Evolutionary conservation across 2,797 vertebrate genomes (phyloP).

Genomic region (Arnoldichthys spilopterus): DNA sequence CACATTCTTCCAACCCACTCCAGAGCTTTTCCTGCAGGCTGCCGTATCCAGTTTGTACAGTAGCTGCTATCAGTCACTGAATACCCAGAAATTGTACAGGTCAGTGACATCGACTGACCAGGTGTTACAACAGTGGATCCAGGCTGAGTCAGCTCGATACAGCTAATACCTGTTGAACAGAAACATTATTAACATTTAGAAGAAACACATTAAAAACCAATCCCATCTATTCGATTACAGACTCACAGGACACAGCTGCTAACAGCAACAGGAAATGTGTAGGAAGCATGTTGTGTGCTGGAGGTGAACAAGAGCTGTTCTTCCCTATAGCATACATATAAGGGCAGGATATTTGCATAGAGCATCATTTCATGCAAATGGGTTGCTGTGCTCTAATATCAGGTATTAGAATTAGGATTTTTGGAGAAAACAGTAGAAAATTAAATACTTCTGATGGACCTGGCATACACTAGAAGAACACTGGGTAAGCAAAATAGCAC

Average conservation of each 20-base stretch:
- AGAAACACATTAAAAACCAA: neutral
- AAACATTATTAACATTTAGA: too few species aligned
- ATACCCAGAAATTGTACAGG: conserved; percentile 2
- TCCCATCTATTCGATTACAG: neutral
- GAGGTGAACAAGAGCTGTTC: neutral
- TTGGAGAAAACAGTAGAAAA: too few species aligned
- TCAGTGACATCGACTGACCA: neutral
- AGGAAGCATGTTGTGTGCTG: neutral
- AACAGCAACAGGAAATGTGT: neutral
- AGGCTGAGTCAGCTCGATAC: neutral
- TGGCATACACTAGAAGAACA: too few species aligned
- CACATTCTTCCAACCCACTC: neutral
- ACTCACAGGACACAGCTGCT: neutral
- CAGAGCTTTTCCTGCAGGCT: conserved; percentile 14
- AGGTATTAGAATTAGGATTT: neutral
- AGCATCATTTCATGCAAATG: neutral
- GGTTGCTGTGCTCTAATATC: neutral
- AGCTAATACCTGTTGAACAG: neutral
- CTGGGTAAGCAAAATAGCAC: too few species aligned
- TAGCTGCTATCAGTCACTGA: conserved; percentile 2
- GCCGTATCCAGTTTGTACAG: neutral
- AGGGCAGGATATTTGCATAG: neutral
- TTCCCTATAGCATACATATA: neutral
- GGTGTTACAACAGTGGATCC: neutral
- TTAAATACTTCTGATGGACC: too few species aligned